phyloP scores from a whole-genome alignment of 1,140 invertebrate species.

The Cheumatopsyche charites region DNA sequence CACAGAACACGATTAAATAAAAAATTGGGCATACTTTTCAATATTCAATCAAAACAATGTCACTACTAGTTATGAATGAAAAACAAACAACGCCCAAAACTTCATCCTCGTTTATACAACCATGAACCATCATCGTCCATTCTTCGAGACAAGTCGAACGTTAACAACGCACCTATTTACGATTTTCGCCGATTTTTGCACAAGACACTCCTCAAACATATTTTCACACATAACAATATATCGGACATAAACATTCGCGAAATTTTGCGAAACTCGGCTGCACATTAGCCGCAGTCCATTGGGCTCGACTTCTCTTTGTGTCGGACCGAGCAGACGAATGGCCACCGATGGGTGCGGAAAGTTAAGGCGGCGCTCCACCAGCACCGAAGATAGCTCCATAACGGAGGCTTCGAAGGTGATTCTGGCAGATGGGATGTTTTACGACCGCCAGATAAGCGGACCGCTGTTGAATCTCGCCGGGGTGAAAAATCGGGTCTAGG shows the following conservation, averaged over 20 bases:
- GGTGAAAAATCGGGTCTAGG: background rate
- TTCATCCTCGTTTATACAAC: no score
- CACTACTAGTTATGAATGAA: no score
- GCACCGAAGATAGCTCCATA: background rate
- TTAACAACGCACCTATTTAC: conserved; percentile 5
- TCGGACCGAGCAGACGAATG: conserved; percentile 34
- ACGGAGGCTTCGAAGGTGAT: conserved; percentile 8
- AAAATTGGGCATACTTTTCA: no score
- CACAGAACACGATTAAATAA: no score
- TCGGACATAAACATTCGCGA: no score
- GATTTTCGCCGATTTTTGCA: conserved; percentile 11
- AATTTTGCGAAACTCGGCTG: conserved; percentile 30
- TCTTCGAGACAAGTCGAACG: background rate
- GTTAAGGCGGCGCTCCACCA: conserved; percentile 3
- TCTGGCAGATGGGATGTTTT: conserved; percentile 21
- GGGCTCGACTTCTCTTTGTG: conserved; percentile 46
- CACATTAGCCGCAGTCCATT: conserved; percentile 43
- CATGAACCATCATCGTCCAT: conserved; percentile 5
- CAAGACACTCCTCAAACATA: no score
- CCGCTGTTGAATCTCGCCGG: conserved; percentile 14
- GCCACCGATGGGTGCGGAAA: conserved; percentile 2
- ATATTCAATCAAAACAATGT: no score
- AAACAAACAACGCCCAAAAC: no score
- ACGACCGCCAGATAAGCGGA: conserved; percentile 17
- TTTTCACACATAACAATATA: no score